Evolutionary conservation across 1,140 invertebrate species (phyloP).

Genomic region (Notospermus geniculatus): DNA sequence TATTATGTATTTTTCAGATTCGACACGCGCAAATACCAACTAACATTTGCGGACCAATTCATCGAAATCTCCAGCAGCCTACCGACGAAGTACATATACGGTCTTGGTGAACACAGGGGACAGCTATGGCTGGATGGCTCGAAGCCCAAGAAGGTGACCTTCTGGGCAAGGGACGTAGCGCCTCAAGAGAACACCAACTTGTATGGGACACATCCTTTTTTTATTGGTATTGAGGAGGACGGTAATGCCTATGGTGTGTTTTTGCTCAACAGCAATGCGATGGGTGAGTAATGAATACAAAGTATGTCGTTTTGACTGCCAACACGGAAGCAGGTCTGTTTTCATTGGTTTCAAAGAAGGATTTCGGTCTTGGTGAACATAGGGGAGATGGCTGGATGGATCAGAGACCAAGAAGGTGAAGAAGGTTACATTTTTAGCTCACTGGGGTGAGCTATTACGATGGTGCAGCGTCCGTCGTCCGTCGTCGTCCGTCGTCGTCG

Average conservation of each 20-base stretch:
- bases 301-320: too few relatives aligned
- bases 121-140: slow-evolving; percentile 18
- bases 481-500: too few relatives aligned
- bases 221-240: slow-evolving; percentile 60
- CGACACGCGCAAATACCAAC: neutral
- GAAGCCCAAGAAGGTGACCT: slow-evolving; percentile 21
- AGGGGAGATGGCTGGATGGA: too few relatives aligned
- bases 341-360: too few relatives aligned
- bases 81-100: slow-evolving; percentile 16
- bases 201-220: slow-evolving; percentile 80
- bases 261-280: slow-evolving; percentile 32
- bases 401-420: too few relatives aligned
- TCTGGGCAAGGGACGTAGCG: slow-evolving; percentile 13
- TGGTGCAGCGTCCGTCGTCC: too few relatives aligned
- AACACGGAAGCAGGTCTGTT: too few relatives aligned
- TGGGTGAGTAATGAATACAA: slow-evolving; percentile 19
- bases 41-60: slow-evolving; percentile 20
- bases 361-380: too few relatives aligned
- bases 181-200: slow-evolving; percentile 59
- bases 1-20: slow-evolving; percentile 8
- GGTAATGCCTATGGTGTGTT: slow-evolving; percentile 41
- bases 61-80: slow-evolving; percentile 15
- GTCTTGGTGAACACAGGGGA: slow-evolving; percentile 16
- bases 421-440: too few relatives aligned
- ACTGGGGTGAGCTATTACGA: too few relatives aligned